Base-by-base conservation (phyloP, 2,888 invertebrate species). In the Mellilla xanthometata region DNA sequence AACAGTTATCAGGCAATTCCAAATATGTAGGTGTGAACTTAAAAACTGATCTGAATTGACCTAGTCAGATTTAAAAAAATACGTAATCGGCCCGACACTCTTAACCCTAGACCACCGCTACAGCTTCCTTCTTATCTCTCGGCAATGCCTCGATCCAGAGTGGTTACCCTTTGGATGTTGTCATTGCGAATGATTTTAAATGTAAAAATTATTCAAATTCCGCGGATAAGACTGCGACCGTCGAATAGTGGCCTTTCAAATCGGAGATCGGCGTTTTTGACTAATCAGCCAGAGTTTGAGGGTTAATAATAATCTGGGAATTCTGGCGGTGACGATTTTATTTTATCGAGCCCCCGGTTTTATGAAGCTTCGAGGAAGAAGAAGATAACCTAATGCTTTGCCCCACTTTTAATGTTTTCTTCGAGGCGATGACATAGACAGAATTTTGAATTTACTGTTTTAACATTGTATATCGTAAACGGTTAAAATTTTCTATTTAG, bases 161-260 rank as follows among this genome's bases (percentile, higher is more conserved):
- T 75, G 86, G 88, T 87, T 89, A 89, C 88, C 88, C 88, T 88
- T 89, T 88, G 86, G 87, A 87, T 85, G 86, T 84, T 79, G 85
- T 84, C 86, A 80, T 81, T 76, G 80, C 82, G 81, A 88, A 87
- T 88, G 89, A 89, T 89, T 89, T 87, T 89, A 89, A 89, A 89
- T 89, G 88, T 87, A 88, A 87, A 87, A 89, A 89, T 89, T 89
- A 89, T 89, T 88, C 87, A 88, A 89, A 89, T 88, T 52, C 58
- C 49, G 60, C 57, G 86, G 84, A 82, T 83, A 83, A 85, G 85
- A 72, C 73, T 68, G 56, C 74, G 71, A 57, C 81, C 78, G 82
- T 76, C 81, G 79, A 85, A 80, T 78, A 78, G 76, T 76, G 76
- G 76, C 72, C 72, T 72, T 69, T 64, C 66, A 72, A 75, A 76